phyloP scores from a whole-genome alignment of 1,140 invertebrate species.

The Brachionus paranguensis region DNA sequence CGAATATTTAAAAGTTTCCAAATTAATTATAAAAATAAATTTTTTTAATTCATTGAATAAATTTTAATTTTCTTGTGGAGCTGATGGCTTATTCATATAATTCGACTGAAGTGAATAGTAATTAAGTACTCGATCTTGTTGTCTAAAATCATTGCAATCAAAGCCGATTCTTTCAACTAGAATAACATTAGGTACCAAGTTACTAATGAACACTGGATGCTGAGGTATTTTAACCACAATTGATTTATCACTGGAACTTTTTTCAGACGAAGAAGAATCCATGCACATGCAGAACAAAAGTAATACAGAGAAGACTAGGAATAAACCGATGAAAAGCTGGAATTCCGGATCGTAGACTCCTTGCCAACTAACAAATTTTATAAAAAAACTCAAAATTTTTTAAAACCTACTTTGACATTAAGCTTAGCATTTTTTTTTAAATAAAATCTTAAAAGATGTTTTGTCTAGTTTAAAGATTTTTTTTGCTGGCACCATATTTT shows the following conservation, averaged over 20 bases:
- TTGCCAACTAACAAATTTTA: neutral
- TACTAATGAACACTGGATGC: neutral
- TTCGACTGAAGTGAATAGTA: neutral
- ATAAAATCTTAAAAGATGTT: neutral
- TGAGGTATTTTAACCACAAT: neutral
- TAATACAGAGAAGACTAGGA: neutral
- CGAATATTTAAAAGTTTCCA: too few species aligned
- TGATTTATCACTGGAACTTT: neutral
- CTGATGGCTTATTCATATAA: neutral
- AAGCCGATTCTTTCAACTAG: neutral
- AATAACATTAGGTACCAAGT: neutral
- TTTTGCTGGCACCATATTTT: neutral
- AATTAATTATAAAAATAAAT: too few species aligned
- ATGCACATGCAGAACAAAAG: neutral
- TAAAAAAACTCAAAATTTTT: neutral
- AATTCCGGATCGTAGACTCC: neutral
- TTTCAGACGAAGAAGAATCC: neutral
- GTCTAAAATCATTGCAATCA: neutral
- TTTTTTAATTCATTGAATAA: too few species aligned
- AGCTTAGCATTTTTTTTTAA: neutral
- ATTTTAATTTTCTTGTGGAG: neutral
- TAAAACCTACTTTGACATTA: neutral
- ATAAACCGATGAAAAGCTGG: neutral
- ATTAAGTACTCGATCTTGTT: neutral
- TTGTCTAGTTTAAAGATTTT: neutral